phyloP scores from a whole-genome alignment of 2,113 vertebrate species.

The Oreochromis aureus region DNA sequence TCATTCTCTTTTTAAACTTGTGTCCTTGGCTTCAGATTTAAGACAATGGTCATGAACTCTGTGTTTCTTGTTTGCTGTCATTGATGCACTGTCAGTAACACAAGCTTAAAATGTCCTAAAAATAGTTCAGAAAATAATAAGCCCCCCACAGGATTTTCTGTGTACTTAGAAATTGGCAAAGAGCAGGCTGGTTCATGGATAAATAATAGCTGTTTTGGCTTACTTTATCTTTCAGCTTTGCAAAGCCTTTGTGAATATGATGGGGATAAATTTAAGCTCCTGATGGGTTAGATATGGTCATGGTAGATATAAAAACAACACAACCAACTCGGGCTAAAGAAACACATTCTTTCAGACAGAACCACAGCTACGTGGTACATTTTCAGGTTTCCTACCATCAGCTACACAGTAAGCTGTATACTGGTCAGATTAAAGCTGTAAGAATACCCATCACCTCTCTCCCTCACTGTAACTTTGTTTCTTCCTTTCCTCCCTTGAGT shows the following conservation, averaged over 20 bases:
- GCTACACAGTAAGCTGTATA: neutral
- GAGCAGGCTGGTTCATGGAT: neutral
- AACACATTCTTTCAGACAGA: neutral
- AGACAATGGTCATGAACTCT: neutral
- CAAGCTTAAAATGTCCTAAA: neutral
- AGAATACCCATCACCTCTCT: neutral
- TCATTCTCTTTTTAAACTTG: neutral
- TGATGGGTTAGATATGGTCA: neutral
- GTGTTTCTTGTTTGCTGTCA: neutral
- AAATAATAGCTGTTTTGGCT: neutral
- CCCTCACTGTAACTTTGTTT: constrained; percentile 10
- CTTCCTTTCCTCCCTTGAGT: neutral
- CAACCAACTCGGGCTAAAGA: neutral
- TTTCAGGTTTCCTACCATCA: neutral
- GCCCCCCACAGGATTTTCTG: neutral
- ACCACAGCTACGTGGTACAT: neutral
- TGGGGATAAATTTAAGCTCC: neutral
- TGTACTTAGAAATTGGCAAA: neutral
- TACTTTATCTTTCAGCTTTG: neutral
- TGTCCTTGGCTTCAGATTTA: neutral
- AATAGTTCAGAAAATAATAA: neutral
- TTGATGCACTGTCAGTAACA: neutral
- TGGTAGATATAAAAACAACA: neutral
- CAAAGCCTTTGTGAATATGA: neutral
- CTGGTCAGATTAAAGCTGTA: neutral